Conservation (phyloP, 2,797 vertebrate genomes). For the Luscinia megarhynchos region DNA sequence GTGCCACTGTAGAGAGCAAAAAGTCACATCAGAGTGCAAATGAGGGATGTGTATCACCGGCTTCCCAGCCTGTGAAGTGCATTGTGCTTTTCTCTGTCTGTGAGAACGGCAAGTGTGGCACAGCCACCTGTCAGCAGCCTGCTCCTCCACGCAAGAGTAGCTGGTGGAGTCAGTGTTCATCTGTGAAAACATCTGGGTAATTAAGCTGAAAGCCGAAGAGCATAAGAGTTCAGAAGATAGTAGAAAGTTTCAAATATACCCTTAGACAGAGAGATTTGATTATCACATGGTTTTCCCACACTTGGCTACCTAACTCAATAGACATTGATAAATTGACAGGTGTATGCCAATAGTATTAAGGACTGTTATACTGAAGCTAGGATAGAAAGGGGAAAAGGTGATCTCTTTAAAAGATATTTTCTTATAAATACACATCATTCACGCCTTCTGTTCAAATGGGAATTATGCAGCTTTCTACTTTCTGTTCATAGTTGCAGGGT, state of each 20-base stretch:
- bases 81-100: background rate
- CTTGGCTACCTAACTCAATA: background rate
- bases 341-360: background rate
- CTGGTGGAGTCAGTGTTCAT: slow-evolving; percentile 6
- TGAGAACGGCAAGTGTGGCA: background rate
- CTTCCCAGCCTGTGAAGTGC: background rate
- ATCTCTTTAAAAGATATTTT: background rate
- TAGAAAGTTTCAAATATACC: background rate
- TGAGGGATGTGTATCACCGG: slow-evolving; percentile 28
- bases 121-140: slow-evolving; percentile 47
- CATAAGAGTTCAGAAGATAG: background rate
- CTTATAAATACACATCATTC: background rate
- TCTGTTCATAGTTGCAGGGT: background rate
- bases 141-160: slow-evolving; percentile 9
- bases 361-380: background rate
- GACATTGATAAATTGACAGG: background rate
- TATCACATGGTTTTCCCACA: background rate
- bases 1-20: slow-evolving; percentile 1
- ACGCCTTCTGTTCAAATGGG: background rate
- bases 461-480: background rate
- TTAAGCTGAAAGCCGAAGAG: slow-evolving; percentile 20
- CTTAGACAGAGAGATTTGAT: slow-evolving; percentile 21
- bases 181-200: slow-evolving; percentile 44
- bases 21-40: slow-evolving; percentile 14
- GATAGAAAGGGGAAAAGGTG: background rate